Conservation (phyloP, 2,797 vertebrate genomes). For the Poeciliopsis presidionis region DNA sequence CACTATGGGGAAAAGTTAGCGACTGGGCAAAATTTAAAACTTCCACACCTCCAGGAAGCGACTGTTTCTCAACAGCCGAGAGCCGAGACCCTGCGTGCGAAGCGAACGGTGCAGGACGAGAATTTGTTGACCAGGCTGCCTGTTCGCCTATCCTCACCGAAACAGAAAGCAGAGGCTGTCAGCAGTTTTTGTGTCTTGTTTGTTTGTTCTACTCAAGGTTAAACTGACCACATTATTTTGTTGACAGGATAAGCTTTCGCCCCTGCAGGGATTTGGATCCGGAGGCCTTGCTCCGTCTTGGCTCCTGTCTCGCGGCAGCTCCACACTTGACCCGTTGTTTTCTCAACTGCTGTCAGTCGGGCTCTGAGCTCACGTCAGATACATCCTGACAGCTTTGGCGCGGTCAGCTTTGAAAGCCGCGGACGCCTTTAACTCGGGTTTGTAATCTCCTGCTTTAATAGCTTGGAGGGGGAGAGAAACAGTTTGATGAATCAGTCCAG, state of each 20-base stretch:
- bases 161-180: slow-evolving; percentile 31
- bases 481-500: slow-evolving; percentile 77
- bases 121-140: too few relatives aligned
- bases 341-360: slow-evolving; percentile 74
- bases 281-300: slow-evolving; percentile 32
- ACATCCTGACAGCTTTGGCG: slow-evolving; percentile 61
- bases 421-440: slow-evolving; percentile 58
- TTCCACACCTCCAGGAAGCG: too few relatives aligned
- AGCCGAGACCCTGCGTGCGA: too few relatives aligned
- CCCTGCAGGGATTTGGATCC: slow-evolving; percentile 54
- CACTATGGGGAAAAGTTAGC: too few relatives aligned
- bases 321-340: slow-evolving; percentile 70
- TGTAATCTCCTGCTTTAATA: slow-evolving; percentile 53
- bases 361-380: slow-evolving; percentile 57
- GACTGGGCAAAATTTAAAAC: too few relatives aligned
- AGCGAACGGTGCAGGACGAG: too few relatives aligned
- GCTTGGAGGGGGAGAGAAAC: slow-evolving; percentile 45
- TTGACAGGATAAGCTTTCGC: slow-evolving; percentile 61
- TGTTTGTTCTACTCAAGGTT: slow-evolving; percentile 60
- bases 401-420: slow-evolving; percentile 50
- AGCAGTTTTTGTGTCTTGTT: slow-evolving; percentile 19
- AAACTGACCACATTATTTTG: slow-evolving; percentile 49
- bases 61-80: too few relatives aligned
- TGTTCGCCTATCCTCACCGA: slow-evolving; percentile 4
- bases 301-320: slow-evolving; percentile 49